Evolutionary conservation across 2,797 vertebrate species (phyloP).

Genomic region (Etheostoma nigrum): DNA sequence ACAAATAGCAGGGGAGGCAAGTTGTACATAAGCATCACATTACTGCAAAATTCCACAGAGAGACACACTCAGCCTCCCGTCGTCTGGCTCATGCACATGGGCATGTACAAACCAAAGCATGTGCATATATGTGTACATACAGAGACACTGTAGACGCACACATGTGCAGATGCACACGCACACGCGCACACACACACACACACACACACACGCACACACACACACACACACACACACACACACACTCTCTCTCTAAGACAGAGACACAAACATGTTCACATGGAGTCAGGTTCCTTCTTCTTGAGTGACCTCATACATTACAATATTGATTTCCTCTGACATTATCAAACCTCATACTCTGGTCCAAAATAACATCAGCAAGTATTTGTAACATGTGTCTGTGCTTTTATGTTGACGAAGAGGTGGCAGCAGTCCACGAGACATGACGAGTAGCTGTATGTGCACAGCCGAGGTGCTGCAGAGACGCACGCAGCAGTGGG

Average conservation of each 20-base stretch:
- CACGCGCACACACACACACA: slow-evolving; percentile 10
- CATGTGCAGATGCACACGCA: slow-evolving; percentile 21
- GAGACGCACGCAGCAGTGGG: not conserved
- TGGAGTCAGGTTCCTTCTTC: slow-evolving; percentile 31
- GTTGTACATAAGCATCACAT: slow-evolving; percentile 75
- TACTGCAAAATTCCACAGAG: slow-evolving; percentile 66
- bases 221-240: slow-evolving; percentile 16
- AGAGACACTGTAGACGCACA: slow-evolving; percentile 54
- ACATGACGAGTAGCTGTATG: slow-evolving; percentile 11
- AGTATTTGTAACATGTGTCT: slow-evolving; percentile 48
- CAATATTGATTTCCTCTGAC: slow-evolving; percentile 9
- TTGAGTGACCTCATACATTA: slow-evolving; percentile 21
- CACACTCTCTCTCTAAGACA: not conserved
- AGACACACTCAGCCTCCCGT: slow-evolving; percentile 49
- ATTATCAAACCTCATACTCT: slow-evolving; percentile 12
- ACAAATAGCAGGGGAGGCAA: slow-evolving; percentile 76
- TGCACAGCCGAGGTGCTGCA: slow-evolving; percentile 28
- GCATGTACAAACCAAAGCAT: slow-evolving; percentile 64
- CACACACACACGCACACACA: slow-evolving; percentile 12
- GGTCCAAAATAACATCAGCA: slow-evolving; percentile 47
- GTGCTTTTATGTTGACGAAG: slow-evolving; percentile 58
- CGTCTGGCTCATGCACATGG: slow-evolving; percentile 66
- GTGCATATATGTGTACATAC: slow-evolving; percentile 68
- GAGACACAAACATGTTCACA: slow-evolving; percentile 18
- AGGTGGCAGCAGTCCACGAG: slow-evolving; percentile 34